A percentile compares a stretch with the other conserved stretches of the same genome.
phyloP scores from a whole-genome alignment of 2,888 invertebrate species.

The Lasioglossum oenotherae region DNA sequence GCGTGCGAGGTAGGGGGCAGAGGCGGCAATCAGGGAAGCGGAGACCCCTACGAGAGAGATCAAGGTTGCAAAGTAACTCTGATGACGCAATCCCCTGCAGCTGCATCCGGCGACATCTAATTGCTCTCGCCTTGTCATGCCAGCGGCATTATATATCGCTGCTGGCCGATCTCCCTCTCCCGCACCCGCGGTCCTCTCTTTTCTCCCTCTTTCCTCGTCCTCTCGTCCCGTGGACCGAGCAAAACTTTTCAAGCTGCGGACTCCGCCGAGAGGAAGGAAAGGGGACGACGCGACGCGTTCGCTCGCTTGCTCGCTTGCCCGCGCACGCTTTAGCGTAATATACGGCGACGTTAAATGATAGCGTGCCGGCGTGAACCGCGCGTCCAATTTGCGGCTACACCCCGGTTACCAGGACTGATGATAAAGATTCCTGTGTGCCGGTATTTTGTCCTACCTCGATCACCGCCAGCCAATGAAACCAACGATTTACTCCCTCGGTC shows the following conservation, averaged over 20 bases:
- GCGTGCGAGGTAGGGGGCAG: neutral
- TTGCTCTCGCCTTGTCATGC: constrained; percentile 78
- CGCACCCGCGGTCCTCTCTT: constrained; percentile 25
- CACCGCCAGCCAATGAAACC: constrained; percentile 1
- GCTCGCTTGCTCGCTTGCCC: neutral
- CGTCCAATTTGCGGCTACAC: constrained; percentile 44
- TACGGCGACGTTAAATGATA: constrained; percentile 54
- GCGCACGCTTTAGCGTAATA: constrained; percentile 36
- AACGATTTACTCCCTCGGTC: neutral
- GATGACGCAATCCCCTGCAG: constrained; percentile 82
- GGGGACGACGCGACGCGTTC: constrained; percentile 12
- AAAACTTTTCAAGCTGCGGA: constrained; percentile 42
- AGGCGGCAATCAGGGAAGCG: constrained; percentile 46
- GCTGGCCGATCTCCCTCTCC: constrained; percentile 63
- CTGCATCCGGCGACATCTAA: constrained; percentile 83
- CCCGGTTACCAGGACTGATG: constrained; percentile 30
- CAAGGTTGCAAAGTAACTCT: constrained; percentile 80
- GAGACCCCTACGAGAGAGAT: constrained; percentile 77
- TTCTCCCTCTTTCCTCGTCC: constrained; percentile 26
- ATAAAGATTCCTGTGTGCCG: constrained; percentile 51
- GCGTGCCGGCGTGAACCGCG: constrained; percentile 37
- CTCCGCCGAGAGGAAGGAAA: constrained; percentile 30
- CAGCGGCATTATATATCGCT: constrained; percentile 70
- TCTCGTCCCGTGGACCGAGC: constrained; percentile 37
- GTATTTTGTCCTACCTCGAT: constrained; percentile 33